Percentiles rank a stretch among this genome's conserved stretches.
These are phyloP conservation scores for Cylindroiulus punctatus DNA, from an alignment of 2,888 invertebrate genomes.

Conservation along the genomic window DNA sequence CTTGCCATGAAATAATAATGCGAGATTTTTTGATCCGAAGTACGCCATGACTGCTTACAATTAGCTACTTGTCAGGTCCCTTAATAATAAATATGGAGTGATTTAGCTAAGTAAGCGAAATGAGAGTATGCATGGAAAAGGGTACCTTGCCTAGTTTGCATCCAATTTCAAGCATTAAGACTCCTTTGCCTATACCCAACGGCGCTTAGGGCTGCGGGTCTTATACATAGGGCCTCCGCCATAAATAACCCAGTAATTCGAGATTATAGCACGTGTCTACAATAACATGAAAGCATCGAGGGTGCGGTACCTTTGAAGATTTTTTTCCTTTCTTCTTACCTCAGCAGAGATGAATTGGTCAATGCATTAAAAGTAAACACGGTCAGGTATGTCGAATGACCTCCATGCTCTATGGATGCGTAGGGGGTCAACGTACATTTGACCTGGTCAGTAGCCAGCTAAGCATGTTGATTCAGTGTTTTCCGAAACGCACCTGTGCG, in stretches of 20 bases:
- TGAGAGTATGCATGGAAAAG: no score
- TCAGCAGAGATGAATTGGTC: conserved; percentile 29
- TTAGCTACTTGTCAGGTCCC: no score
- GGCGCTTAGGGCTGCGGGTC: background rate
- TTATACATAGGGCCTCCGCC: background rate
- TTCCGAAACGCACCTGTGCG: conserved; percentile 12
- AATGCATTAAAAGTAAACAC: conserved; percentile 37
- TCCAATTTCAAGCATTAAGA: background rate
- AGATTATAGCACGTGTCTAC: conserved; percentile 25
- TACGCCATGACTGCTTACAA: no score
- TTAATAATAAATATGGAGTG: no score
- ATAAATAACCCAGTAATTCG: background rate
- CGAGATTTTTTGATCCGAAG: no score
- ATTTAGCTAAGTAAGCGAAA: no score
- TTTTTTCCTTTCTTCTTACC: conserved; percentile 34
- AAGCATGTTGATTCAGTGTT: conserved; percentile 15
- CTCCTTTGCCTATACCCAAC: background rate
- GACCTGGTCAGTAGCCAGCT: conserved; percentile 38
- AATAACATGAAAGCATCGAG: conserved; percentile 34
- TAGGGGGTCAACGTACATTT: conserved; percentile 38
- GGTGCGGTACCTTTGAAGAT: conserved; percentile 34
- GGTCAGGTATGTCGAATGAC: conserved; percentile 30
- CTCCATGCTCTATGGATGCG: conserved; percentile 38
- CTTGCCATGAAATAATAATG: no score
- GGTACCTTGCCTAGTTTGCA: background rate